phyloP scores from a whole-genome alignment of 2,888 invertebrate genomes.

The Pseudococcus viburni region DNA sequence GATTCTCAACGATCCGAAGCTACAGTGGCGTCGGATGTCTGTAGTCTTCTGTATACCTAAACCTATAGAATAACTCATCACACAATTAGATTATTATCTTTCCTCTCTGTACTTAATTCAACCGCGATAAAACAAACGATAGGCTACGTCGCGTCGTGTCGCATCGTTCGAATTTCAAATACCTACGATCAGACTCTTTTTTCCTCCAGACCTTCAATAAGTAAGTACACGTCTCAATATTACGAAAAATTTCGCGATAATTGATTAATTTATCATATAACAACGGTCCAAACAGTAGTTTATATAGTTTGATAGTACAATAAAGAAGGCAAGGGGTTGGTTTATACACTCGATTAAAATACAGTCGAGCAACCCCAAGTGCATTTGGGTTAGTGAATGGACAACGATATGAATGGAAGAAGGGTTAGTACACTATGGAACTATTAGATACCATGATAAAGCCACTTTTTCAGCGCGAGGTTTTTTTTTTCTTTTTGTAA shows the following conservation, averaged over 20 bases:
- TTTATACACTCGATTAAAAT: conserved; percentile 62
- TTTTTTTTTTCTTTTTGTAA: conserved; percentile 46
- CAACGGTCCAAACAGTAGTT: conserved; percentile 53
- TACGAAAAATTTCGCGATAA: conserved; percentile 28
- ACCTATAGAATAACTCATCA: not conserved
- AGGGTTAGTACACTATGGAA: conserved; percentile 64
- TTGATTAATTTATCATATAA: conserved; percentile 66
- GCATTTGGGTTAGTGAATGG: conserved; percentile 63
- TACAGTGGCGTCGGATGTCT: conserved; percentile 8
- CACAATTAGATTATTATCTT: not conserved
- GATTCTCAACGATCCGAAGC: not conserved
- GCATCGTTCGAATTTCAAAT: not conserved
- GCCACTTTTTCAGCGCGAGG: conserved; percentile 61
- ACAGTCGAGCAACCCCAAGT: conserved; percentile 58
- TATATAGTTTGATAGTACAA: conserved; percentile 59
- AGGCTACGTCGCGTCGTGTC: not conserved
- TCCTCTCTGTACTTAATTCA: not conserved
- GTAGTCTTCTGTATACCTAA: not conserved
- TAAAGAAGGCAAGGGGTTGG: conserved; percentile 56
- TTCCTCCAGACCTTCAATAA: not conserved
- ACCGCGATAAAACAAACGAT: conserved; percentile 5
- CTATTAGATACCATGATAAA: conserved; percentile 66
- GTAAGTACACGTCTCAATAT: not conserved
- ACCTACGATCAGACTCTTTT: not conserved
- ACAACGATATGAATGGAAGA: conserved; percentile 65